These are phyloP conservation scores for Myzus persicae DNA, from an alignment of 1,140 invertebrate species.

Conservation along the genomic window DNA sequence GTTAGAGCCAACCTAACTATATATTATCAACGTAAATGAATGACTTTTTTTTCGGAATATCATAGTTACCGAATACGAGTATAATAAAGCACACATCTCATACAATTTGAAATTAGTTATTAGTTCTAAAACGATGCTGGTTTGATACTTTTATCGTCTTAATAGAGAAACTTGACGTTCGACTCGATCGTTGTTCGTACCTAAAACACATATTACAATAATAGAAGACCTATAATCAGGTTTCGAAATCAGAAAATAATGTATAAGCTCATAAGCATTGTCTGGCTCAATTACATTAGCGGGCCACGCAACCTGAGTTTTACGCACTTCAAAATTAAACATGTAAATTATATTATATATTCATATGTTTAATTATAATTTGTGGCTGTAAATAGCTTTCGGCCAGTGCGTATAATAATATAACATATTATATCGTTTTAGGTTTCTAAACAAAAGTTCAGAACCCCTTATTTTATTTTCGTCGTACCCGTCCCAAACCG, in stretches of 20 bases:
- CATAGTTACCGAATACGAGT: not conserved
- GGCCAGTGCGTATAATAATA: not conserved
- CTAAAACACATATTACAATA: no score
- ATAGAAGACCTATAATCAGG: not conserved
- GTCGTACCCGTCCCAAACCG: no score
- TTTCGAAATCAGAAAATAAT: not conserved
- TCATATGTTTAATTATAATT: no score
- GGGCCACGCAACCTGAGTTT: not conserved
- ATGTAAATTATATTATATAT: no score
- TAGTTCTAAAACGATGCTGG: not conserved
- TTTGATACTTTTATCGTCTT: not conserved
- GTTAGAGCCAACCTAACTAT: not conserved
- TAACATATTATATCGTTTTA: no score
- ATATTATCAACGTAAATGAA: no score
- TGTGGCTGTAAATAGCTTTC: not conserved
- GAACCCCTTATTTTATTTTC: no score
- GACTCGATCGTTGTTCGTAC: not conserved
- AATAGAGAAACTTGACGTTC: not conserved
- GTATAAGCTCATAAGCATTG: no score
- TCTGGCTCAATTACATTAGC: no score
- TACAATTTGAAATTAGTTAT: not conserved
- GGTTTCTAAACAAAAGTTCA: no score
- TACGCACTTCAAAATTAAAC: no score
- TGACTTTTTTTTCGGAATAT: not conserved
- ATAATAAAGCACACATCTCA: not conserved